Evolutionary conservation across 2,113 vertebrate species (phyloP), one percentile per base, ranked within the genome.

Genomic region (Amazona guildingii): DNA sequence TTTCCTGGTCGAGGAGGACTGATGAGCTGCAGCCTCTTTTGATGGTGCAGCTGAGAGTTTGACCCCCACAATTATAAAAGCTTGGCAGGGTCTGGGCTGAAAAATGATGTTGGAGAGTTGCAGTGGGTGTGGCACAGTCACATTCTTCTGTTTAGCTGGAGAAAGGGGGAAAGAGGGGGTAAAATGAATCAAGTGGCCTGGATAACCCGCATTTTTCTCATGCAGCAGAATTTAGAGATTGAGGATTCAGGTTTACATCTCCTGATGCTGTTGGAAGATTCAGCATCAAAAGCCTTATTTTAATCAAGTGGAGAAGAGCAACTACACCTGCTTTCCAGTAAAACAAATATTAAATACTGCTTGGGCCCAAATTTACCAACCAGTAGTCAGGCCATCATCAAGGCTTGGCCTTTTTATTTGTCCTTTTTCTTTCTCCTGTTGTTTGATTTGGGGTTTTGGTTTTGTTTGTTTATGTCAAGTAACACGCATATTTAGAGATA

Each of bases 1-100:
- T 92, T 92, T 94, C 93, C 94, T 87, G 74, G 1, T 43, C 10
- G 0, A 28, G 83, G 7, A 8, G 86, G 69, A 78, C 21, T 85
- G 87, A 95, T 87, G 93, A 66, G 74, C 78, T 67, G 87, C 70
- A 85, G 67, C 69, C 69, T 21, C 87, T 76, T 94, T 76, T 86
- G 93, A 80, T 83, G 83, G 48, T 14, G 29, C 7, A 4, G 43
- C 69, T 48, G 70, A 18, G 78, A 37, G 52, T 43, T 61, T 92
- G 90, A 90, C 78, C 57, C 74, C 79, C 63, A 46, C 90, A 12
- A 54, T 9, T 84, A 84, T 83, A 62, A 92, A 93, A 95, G 77
- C 74, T 10, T n/a, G 25, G 33, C 66, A 12, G 52, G 35, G 43
- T 35, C 44, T 35, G 1, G 59, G 31, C 66, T 78, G 77, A 87